These are phyloP conservation scores for Lepisosteus osseus DNA, from an alignment of 2,113 vertebrate genomes.

Conservation along the genomic window DNA sequence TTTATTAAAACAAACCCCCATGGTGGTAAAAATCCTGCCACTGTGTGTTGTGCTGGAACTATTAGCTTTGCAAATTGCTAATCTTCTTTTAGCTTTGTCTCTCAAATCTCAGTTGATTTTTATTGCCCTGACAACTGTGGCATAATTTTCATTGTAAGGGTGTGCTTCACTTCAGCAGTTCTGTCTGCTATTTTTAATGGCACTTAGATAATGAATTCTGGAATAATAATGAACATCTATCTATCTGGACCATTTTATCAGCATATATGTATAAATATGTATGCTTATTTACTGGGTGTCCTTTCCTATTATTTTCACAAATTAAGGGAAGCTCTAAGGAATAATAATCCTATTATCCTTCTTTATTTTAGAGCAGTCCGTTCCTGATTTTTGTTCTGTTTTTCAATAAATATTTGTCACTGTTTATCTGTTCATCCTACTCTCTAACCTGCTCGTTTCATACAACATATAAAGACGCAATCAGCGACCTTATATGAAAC, in stretches of 20 bases:
- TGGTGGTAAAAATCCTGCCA: background rate
- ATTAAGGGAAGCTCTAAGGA: too few species aligned
- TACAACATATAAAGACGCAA: background rate
- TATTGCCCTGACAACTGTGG: conserved; percentile 63
- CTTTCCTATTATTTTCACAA: too few species aligned
- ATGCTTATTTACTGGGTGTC: too few species aligned
- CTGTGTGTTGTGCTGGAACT: conserved; percentile 1
- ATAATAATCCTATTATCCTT: too few species aligned
- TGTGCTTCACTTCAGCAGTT: conserved; percentile 37
- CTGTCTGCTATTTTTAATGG: background rate
- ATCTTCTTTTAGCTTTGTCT: conserved; percentile 50
- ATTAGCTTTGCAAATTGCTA: conserved; percentile 53
- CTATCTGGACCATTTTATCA: background rate
- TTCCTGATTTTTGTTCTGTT: background rate
- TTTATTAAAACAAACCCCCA: background rate
- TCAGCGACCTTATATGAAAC: background rate
- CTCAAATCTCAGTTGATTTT: conserved; percentile 54
- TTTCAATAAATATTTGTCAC: background rate
- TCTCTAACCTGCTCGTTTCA: background rate
- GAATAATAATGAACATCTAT: conserved; percentile 12
- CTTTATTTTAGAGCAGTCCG: too few species aligned
- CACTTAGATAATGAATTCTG: background rate
- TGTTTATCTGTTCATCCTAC: background rate
- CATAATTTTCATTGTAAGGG: conserved; percentile 49
- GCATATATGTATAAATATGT: background rate